phyloP scores from a whole-genome alignment of 1,140 invertebrate species.

The Diabrotica virgifera region DNA sequence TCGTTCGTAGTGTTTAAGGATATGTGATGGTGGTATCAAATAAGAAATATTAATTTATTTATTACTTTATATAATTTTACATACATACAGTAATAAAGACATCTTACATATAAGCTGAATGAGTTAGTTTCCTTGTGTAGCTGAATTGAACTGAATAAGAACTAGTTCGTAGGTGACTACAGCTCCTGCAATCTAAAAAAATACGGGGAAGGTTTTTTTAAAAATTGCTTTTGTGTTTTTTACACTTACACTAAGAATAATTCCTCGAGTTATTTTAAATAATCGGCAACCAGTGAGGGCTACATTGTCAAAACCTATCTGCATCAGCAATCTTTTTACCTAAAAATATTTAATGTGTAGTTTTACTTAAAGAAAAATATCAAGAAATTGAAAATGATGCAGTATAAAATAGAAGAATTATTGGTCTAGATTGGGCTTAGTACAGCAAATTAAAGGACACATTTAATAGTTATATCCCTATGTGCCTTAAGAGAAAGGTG shows the following conservation, averaged over 20 bases:
- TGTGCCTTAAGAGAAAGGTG: too few species aligned
- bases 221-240: not conserved
- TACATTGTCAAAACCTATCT: constrained; percentile 58
- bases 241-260: constrained; percentile 59
- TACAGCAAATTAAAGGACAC: too few species aligned
- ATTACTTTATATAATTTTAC: too few species aligned
- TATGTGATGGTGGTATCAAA: too few species aligned
- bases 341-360: constrained; percentile 15
- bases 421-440: too few species aligned
- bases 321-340: constrained; percentile 33
- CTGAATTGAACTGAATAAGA: constrained; percentile 59
- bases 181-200: constrained; percentile 62
- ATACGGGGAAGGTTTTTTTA: constrained; percentile 15
- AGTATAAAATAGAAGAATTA: too few species aligned
- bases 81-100: too few species aligned
- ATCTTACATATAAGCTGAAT: too few species aligned
- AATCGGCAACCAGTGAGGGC: constrained; percentile 62
- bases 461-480: too few species aligned
- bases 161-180: constrained; percentile 69
- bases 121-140: not conserved
- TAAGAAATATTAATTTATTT: too few species aligned
- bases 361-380: not conserved
- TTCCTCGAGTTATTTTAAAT: constrained; percentile 61
- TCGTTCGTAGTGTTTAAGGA: too few species aligned
- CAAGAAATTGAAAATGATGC: not conserved